A percentile compares a stretch with the other conserved stretches of the same genome.
These are phyloP conservation scores for Monochamus saltuarius DNA, from an alignment of 1,140 invertebrate genomes.

Conservation along the genomic window DNA sequence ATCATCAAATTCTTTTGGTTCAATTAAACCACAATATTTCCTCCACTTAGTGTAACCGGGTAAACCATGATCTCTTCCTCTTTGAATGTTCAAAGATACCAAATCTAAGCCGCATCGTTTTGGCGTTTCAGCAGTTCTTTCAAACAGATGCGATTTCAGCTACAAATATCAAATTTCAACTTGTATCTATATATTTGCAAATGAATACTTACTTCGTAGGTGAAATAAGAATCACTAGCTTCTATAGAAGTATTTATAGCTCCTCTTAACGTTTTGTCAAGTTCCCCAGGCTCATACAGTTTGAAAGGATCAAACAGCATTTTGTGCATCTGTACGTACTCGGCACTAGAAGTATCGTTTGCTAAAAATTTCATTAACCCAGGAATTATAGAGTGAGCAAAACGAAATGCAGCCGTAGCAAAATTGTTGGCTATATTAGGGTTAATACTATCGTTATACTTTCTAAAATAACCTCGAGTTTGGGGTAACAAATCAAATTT, in stretches of 20 bases:
- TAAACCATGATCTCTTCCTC: conserved; percentile 86
- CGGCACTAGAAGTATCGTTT: conserved; percentile 59
- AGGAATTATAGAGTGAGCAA: conserved; percentile 85
- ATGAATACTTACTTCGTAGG: conserved; percentile 59
- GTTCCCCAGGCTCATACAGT: conserved; percentile 62
- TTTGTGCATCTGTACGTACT: conserved; percentile 72
- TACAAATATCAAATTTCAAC: conserved; percentile 48
- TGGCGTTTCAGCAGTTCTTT: conserved; percentile 51
- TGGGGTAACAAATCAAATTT: conserved; percentile 62
- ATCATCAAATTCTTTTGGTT: conserved; percentile 72
- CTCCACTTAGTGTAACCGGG: conserved; percentile 77
- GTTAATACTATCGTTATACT: conserved; percentile 73
- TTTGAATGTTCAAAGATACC: conserved; percentile 82
- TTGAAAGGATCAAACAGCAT: conserved; percentile 83
- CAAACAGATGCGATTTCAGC: conserved; percentile 75
- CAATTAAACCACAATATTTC: conserved; percentile 69
- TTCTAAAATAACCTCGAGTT: conserved; percentile 60
- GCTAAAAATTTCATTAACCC: conserved; percentile 68
- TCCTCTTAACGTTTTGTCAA: conserved; percentile 63
- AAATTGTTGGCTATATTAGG: conserved; percentile 88
- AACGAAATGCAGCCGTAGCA: conserved; percentile 85
- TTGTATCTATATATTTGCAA: conserved; percentile 21
- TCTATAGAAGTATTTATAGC: conserved; percentile 68
- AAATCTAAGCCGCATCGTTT: conserved; percentile 74
- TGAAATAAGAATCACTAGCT: conserved; percentile 68